Evolutionary conservation across 1,140 invertebrate species (phyloP), one percentile per base, ranked within the genome.

Genomic region (Drosophila ogumai): DNA sequence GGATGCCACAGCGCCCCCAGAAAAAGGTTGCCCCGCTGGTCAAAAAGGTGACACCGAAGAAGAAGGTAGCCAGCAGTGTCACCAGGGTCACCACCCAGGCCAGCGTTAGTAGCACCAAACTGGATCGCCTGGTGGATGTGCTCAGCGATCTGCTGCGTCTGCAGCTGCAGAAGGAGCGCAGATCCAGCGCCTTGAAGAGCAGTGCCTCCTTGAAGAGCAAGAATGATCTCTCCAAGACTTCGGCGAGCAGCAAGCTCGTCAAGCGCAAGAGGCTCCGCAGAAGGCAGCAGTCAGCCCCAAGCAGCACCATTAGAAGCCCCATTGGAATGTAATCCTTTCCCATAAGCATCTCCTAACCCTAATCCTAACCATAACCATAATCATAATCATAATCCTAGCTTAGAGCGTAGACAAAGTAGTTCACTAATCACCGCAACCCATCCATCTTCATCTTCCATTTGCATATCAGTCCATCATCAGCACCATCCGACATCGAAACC

Each of bases 381-480:
- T 8, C 60, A 25, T 68, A 68, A 69, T 40, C 40, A 19, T 69
- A 69, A 58, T 8, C 65, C 19, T 75, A 50, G 31, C 47, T 6
- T 69, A 66, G 46, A 52, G 13, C 34, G 6, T 61, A 54, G 32
- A 34, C 32, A 13, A 17, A 19, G 12, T 67, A n/a, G 31, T 32
- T 34, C 52, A 34, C 34, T 71, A 71, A 75, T 61, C 56, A 56
- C 5, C 31, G 7, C 28, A 28, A 32, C 12, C 13, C 60, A 64
- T 36, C 38, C 61, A 75, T 76, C 57, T 65, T 25, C 55, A 67
- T 56, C 36, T 69, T 59, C 31, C 69, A 73, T 73, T 69, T 58
- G 44, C 67, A 73, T 72, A 72, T 50, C 78, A 91, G 90, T 90
- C 67, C 82, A 90, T 90, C 79, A 80, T 73, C 75, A 84, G 66